A percentile compares a stretch with the other conserved stretches of the same genome.
These are phyloP conservation scores for Ceramica pisi DNA, from an alignment of 2,888 invertebrate species.

Conservation along the genomic window DNA sequence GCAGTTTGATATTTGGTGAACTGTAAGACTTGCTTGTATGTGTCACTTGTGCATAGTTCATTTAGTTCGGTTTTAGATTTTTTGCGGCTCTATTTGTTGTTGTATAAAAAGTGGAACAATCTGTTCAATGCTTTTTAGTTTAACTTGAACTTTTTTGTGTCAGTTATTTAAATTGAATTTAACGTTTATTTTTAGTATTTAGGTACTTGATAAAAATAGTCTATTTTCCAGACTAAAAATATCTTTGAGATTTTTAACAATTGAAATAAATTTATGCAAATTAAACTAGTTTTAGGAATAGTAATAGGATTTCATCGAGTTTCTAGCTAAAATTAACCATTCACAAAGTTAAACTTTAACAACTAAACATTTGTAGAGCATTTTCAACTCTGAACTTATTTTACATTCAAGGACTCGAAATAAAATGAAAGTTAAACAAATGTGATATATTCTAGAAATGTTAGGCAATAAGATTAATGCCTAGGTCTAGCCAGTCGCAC, in stretches of 20 bases:
- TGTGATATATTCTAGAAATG: conserved; percentile 65
- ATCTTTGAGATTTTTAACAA: neutral
- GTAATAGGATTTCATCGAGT: neutral
- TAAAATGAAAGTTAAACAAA: conserved; percentile 64
- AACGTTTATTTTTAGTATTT: conserved; percentile 1
- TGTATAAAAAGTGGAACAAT: conserved; percentile 22
- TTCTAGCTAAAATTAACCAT: neutral
- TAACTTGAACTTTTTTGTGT: conserved; percentile 6
- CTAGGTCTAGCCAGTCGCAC: conserved; percentile 69
- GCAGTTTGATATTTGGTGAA: conserved; percentile 61
- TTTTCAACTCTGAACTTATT: conserved; percentile 62
- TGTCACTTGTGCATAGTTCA: conserved; percentile 25
- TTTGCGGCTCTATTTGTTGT: conserved; percentile 22
- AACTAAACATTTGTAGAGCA: conserved; percentile 16
- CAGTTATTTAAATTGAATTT: neutral
- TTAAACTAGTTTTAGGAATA: neutral
- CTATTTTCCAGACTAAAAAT: neutral
- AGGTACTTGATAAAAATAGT: neutral
- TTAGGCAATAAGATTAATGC: conserved; percentile 74
- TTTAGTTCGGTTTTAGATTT: conserved; percentile 10
- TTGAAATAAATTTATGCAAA: neutral
- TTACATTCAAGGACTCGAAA: conserved; percentile 64
- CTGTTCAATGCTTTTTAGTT: conserved; percentile 32
- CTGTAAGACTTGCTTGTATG: conserved; percentile 41
- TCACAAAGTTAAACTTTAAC: conserved; percentile 2